A percentile compares a stretch with the other conserved stretches of the same genome.
Evolutionary conservation across 2,888 invertebrate genomes (phyloP).

Genomic region (Amiota mariae): DNA sequence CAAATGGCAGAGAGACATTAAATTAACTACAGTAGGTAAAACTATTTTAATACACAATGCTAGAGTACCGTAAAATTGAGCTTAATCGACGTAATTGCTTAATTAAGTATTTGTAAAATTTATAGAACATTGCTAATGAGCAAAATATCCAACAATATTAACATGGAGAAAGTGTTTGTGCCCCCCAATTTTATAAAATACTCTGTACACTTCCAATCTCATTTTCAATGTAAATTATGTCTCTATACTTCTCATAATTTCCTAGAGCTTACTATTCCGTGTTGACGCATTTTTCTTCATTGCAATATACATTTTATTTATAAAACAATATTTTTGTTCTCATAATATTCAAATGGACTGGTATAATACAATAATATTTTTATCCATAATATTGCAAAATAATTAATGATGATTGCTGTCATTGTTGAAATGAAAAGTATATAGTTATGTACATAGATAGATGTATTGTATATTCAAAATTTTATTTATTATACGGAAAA

Average conservation of each 20-base stretch:
- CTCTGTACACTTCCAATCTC: no score
- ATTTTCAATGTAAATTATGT: slow-evolving; percentile 12
- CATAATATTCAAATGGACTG: no score
- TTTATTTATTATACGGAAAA: no score
- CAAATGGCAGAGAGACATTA: not conserved
- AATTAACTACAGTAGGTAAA: no score
- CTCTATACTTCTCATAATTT: slow-evolving; percentile 15
- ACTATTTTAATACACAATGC: no score
- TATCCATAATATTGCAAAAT: slow-evolving; percentile 27
- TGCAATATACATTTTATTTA: not conserved
- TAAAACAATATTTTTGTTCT: not conserved
- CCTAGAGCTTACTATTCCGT: slow-evolving; percentile 44
- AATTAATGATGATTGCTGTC: slow-evolving; percentile 13
- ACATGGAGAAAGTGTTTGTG: not conserved
- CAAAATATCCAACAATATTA: not conserved
- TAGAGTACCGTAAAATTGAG: not conserved
- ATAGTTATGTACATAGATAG: no score
- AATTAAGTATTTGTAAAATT: slow-evolving; percentile 62
- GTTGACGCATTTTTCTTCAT: slow-evolving; percentile 43
- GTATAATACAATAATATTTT: slow-evolving; percentile 3
- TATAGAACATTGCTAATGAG: not conserved
- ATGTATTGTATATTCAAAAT: no score
- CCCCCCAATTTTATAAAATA: no score
- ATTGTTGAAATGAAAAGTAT: not conserved
- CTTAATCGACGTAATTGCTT: slow-evolving; percentile 48